phyloP scores from a whole-genome alignment of 2,888 invertebrate genomes.

The Caenorhabditis sp. region DNA sequence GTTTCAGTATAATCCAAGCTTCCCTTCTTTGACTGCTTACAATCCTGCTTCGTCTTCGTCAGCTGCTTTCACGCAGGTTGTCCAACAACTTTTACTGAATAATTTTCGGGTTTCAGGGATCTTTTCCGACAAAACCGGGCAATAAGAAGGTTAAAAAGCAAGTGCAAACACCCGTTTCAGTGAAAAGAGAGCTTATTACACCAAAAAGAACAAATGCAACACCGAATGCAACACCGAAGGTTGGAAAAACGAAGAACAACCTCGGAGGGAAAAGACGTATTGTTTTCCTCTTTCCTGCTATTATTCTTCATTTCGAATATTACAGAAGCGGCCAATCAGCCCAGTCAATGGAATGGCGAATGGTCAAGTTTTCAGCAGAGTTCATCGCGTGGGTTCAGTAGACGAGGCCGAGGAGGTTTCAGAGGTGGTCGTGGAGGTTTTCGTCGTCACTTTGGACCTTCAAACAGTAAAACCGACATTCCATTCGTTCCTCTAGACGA shows the following conservation, averaged over 20 bases:
- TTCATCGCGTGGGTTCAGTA: not conserved
- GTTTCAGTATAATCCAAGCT: conserved; percentile 28
- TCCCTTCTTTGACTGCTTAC: conserved; percentile 17
- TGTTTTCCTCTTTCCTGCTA: too few species aligned
- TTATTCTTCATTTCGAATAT: not conserved
- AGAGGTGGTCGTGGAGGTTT: conserved; percentile 12
- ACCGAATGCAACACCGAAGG: not conserved
- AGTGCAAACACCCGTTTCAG: conserved; percentile 10
- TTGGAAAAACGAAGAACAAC: not conserved
- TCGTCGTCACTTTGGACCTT: conserved; percentile 12
- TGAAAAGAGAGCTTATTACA: not conserved
- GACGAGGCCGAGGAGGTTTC: not conserved
- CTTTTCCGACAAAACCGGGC: not conserved
- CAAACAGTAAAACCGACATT: conserved; percentile 31
- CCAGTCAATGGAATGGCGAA: not conserved
- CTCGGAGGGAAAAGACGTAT: not conserved
- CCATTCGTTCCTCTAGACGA: conserved; percentile 11
- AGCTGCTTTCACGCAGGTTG: conserved; percentile 29
- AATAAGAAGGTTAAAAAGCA: conserved; percentile 10
- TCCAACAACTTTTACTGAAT: not conserved
- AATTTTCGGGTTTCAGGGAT: not conserved
- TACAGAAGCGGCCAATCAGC: not conserved
- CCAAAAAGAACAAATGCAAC: not conserved
- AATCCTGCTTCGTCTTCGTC: conserved; percentile 3
- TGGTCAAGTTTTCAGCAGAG: not conserved